Percentiles rank a stretch among this genome's conserved stretches.
Evolutionary conservation across 2,797 vertebrate genomes (phyloP).

Genomic region (Neosilurus hyrtlii): DNA sequence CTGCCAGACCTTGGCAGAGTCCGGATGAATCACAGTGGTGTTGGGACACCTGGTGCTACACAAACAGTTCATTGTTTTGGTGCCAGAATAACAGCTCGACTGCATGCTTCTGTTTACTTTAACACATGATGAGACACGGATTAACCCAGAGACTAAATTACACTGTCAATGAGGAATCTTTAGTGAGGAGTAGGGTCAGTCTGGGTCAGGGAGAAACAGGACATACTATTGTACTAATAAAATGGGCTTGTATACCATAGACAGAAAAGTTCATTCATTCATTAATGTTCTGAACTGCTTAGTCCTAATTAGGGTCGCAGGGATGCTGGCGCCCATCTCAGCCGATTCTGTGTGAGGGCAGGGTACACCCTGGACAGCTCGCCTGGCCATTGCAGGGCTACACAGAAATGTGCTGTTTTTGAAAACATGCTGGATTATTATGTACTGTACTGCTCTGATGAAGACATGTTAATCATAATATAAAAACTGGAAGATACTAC

Average conservation of each 20-base stretch:
- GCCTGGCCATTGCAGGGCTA: no score
- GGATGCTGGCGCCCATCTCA: no score
- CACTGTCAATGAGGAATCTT: constrained; percentile 28
- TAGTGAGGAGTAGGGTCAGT: background rate
- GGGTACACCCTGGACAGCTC: no score
- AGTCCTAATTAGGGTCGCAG: no score
- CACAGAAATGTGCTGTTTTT: background rate
- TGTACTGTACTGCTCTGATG: background rate
- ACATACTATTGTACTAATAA: background rate
- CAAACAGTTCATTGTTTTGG: constrained; percentile 26
- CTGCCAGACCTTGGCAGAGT: constrained; percentile 68
- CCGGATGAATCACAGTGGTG: constrained; percentile 54
- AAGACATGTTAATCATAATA: background rate
- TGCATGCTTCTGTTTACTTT: constrained; percentile 31
- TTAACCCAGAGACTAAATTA: constrained; percentile 20
- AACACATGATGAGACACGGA: constrained; percentile 20
- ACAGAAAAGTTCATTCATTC: no score
- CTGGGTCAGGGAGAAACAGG: background rate
- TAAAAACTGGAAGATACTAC: background rate
- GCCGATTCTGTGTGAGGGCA: no score
- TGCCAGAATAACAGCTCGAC: constrained; percentile 15
- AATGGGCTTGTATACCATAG: background rate
- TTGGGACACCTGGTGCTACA: constrained; percentile 47
- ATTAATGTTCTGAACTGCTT: no score
- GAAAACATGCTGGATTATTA: background rate